Conservation (phyloP, 2,113 vertebrate species). For the Phrynocephalus versicolor region DNA sequence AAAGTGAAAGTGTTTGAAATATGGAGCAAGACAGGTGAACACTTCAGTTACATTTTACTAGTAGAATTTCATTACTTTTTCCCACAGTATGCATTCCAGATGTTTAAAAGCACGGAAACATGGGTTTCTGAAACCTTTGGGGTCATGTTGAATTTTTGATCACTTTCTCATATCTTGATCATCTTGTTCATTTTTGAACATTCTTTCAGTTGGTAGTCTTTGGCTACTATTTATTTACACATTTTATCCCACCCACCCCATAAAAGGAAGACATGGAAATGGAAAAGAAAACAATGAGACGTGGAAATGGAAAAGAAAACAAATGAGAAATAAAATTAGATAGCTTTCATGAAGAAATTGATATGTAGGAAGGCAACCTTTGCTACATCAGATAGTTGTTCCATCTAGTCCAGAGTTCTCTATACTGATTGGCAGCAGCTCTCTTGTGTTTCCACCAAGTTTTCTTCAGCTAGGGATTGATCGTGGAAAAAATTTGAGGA, state of each 20-base stretch:
- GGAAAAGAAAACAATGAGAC: no score
- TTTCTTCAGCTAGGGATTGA: no score
- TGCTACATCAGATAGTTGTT: no score
- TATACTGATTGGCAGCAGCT: no score
- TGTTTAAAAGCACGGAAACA: conserved; percentile 58
- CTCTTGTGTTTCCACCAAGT: no score
- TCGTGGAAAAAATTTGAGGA: no score
- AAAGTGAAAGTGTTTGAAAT: conserved; percentile 76
- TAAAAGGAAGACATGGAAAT: no score
- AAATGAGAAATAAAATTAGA: no score
- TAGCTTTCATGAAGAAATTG: no score
- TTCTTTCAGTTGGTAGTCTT: background rate
- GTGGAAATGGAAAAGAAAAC: no score
- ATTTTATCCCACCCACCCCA: background rate
- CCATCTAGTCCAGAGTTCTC: no score
- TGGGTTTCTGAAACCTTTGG: conserved; percentile 40
- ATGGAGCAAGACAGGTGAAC: conserved; percentile 69
- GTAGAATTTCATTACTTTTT: conserved; percentile 30
- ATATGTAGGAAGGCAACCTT: no score
- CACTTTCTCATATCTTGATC: conserved; percentile 46
- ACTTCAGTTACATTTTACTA: conserved; percentile 75
- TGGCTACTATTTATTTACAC: background rate
- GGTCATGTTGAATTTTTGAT: conserved; percentile 50
- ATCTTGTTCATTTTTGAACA: conserved; percentile 23
- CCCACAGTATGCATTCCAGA: conserved; percentile 72